These are phyloP conservation scores for Sinocyclocheilus grahami DNA, from an alignment of 2,113 vertebrate genomes.

Conservation along the genomic window DNA sequence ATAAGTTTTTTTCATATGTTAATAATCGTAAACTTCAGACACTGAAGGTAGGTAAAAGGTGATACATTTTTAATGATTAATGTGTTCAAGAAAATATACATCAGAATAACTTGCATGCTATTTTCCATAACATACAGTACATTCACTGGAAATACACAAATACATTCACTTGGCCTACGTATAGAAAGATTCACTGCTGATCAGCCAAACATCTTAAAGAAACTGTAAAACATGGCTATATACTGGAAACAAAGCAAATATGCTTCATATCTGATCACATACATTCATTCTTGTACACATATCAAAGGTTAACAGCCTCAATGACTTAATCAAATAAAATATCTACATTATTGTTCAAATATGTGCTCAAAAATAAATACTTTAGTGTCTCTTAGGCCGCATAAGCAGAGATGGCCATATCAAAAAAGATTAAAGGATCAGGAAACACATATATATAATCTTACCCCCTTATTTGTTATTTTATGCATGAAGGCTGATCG, in stretches of 20 bases:
- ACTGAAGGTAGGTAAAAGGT: not conserved
- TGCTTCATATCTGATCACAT: not conserved
- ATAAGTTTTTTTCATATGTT: not conserved
- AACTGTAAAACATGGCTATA: not conserved
- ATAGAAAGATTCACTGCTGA: not conserved
- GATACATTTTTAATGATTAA: slow-evolving; percentile 17
- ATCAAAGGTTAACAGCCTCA: slow-evolving; percentile 11
- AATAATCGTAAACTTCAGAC: not conserved
- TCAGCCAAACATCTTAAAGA: not conserved
- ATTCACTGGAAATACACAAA: slow-evolving; percentile 22
- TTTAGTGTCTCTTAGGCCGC: not conserved
- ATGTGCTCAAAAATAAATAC: slow-evolving; percentile 7
- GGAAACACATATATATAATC: not conserved
- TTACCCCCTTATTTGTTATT: not conserved
- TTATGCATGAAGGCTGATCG: slow-evolving; percentile 1
- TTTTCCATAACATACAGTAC: slow-evolving; percentile 28
- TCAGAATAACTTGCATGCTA: slow-evolving; percentile 23
- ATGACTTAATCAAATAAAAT: not conserved
- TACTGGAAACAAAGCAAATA: slow-evolving; percentile 1
- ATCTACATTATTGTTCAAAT: not conserved
- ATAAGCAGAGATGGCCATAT: not conserved
- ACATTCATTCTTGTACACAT: not conserved
- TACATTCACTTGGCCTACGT: slow-evolving; percentile 26
- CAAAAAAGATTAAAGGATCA: not conserved
- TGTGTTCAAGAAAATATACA: slow-evolving; percentile 35